Conservation (phyloP, 2,797 vertebrate genomes). For the Adrianichthys oophorus region DNA sequence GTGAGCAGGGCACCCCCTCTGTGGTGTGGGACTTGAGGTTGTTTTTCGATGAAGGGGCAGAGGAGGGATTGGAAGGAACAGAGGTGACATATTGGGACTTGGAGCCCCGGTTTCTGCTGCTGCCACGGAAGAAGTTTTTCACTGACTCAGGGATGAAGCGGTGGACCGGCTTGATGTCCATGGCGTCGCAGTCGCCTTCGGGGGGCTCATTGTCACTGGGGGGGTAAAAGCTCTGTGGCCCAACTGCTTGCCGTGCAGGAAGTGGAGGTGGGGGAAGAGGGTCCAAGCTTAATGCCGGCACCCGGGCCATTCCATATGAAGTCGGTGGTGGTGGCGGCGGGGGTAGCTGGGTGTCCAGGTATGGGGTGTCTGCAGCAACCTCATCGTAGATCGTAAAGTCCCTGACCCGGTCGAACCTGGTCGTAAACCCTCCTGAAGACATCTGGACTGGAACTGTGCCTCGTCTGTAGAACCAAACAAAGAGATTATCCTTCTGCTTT, state of each 20-base stretch:
- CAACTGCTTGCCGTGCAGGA: slow-evolving; percentile 79
- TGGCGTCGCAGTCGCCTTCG: slow-evolving; percentile 52
- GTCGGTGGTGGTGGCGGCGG: slow-evolving; percentile 36
- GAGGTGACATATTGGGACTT: slow-evolving; percentile 50
- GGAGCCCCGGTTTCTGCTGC: slow-evolving; percentile 55
- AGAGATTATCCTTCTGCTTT: background rate
- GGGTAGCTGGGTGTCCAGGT: slow-evolving; percentile 37
- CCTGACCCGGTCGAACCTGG: slow-evolving; percentile 68
- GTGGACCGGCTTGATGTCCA: slow-evolving; percentile 86
- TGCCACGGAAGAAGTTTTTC: slow-evolving; percentile 88
- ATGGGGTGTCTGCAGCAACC: slow-evolving; percentile 67
- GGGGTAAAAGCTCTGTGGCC: slow-evolving; percentile 67
- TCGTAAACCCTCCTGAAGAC: slow-evolving; percentile 57
- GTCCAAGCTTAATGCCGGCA: slow-evolving; percentile 70
- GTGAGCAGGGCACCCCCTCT: slow-evolving; percentile 80
- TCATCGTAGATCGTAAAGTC: slow-evolving; percentile 74
- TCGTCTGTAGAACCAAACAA: slow-evolving; percentile 23
- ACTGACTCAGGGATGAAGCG: slow-evolving; percentile 90
- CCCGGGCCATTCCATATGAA: slow-evolving; percentile 30
- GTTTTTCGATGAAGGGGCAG: slow-evolving; percentile 30
- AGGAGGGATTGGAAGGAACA: slow-evolving; percentile 19
- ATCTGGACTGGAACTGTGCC: slow-evolving; percentile 45
- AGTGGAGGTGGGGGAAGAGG: slow-evolving; percentile 86
- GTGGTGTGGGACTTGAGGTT: slow-evolving; percentile 52
- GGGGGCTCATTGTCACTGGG: slow-evolving; percentile 54